Evolutionary conservation across 2,888 invertebrate species (phyloP).

Genomic region (Lasioglossum figueresi): DNA sequence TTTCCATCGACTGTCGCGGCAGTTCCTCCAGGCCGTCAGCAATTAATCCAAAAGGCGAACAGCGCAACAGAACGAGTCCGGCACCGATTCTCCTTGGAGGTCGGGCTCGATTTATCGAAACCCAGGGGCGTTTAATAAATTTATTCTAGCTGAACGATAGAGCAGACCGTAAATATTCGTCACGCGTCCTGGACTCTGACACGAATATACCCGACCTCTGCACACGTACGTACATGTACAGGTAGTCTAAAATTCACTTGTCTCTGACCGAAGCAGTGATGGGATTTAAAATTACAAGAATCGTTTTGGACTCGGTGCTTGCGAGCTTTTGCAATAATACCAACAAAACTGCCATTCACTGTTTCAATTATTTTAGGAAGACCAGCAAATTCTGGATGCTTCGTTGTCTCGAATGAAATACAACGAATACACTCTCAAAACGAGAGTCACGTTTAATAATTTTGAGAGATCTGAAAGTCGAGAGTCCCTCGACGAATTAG

Average conservation of each 20-base stretch:
- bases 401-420: background rate
- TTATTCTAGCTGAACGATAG: background rate
- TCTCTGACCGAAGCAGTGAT: background rate
- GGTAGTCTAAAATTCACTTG: slow-evolving; percentile 52
- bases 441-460: background rate
- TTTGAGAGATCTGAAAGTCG: background rate
- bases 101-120: background rate
- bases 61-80: background rate
- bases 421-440: too few species aligned
- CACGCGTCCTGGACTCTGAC: slow-evolving; percentile 27
- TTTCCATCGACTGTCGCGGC: background rate
- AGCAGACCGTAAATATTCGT: slow-evolving; percentile 50
- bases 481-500: background rate
- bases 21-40: background rate
- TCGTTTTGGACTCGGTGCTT: background rate
- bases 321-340: background rate
- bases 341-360: background rate
- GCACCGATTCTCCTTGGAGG: slow-evolving; percentile 1
- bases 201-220: slow-evolving; percentile 17
- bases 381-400: background rate
- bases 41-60: slow-evolving; percentile 1
- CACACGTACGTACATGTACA: slow-evolving; percentile 24
- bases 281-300: background rate
- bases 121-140: slow-evolving; percentile 13
- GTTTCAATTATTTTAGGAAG: background rate